Evolutionary conservation across 2,888 invertebrate species (phyloP), one percentile per base, ranked within the genome.

Genomic region (Tortrix viridana): DNA sequence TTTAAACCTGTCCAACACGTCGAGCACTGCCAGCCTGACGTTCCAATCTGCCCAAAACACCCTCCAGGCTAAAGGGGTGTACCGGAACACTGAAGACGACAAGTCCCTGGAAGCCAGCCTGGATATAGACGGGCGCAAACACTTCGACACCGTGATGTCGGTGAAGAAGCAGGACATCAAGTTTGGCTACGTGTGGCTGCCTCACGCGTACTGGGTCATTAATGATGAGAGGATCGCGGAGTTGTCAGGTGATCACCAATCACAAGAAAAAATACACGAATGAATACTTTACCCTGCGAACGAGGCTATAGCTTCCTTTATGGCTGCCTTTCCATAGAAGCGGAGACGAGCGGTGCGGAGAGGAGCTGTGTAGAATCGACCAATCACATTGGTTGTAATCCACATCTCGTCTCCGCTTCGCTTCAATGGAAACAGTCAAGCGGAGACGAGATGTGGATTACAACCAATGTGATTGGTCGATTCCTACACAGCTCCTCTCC

Each of bases 221-320:
- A 96, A 96, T 74, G 94, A 94, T 56, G 95, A 96, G 66, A 91
- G 94, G 54, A 94, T 97, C 0, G 95, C 95, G 0, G 95, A 95
- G 65, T 80, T 96, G 6, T 85, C 94, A 79, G 95, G 96, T 96
- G 19, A 32, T 16, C 9, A 32, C 5, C 16, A 7, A 32, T 32
- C 0, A 9, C n/a, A 0, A 49, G 9, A 12, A 12, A 3, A 2
- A 26, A 3, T 26, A 26, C 12, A 26, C 2, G 9, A 26, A n/a
- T n/a, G n/a, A n/a, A 26, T 26, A 26, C 4, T 26, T 26, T 26
- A 26, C n/a, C n/a, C n/a, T n/a, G n/a, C n/a, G n/a, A n/a, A n/a
- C n/a, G n/a, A n/a, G n/a, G n/a, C n/a, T n/a, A n/a, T n/a, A n/a
- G n/a, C n/a, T n/a, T n/a, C n/a, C n/a, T n/a, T n/a, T n/a, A n/a